Evolutionary conservation across 2,888 invertebrate species (phyloP).

Genomic region (Tiliacea aurago): DNA sequence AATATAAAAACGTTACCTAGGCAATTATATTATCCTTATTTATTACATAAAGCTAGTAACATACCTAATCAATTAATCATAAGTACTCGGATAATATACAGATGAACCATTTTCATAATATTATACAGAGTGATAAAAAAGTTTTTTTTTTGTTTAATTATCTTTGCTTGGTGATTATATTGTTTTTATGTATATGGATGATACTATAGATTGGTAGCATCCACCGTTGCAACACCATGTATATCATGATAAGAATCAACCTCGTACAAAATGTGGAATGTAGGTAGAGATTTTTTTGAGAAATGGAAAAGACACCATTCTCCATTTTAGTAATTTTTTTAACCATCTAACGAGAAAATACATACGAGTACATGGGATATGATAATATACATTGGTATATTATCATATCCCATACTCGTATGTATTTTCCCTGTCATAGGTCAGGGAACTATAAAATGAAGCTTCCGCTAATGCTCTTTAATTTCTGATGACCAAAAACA

Average conservation of each 20-base stretch:
- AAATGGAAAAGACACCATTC: background rate
- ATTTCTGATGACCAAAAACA: background rate
- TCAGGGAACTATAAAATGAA: background rate
- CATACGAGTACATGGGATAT: too few relatives aligned
- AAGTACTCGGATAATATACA: slow-evolving; percentile 16
- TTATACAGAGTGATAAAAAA: background rate
- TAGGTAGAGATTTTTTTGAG: background rate
- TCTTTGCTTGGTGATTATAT: background rate
- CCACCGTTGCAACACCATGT: too few relatives aligned
- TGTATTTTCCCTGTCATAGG: too few relatives aligned
- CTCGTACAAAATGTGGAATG: background rate
- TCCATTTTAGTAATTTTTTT: background rate
- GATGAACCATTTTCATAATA: background rate
- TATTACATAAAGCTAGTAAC: slow-evolving; percentile 2
- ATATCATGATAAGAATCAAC: background rate
- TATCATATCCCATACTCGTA: too few relatives aligned
- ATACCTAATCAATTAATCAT: slow-evolving; percentile 19
- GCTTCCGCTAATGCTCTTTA: background rate
- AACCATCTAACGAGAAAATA: background rate
- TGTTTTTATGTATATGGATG: background rate
- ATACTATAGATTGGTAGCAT: background rate
- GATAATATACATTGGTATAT: too few relatives aligned
- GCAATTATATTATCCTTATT: background rate
- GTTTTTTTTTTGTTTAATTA: background rate
- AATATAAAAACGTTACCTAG: background rate